Evolutionary conservation across 37 sponge, comb jelly and placozoan genomes (phyloP).

Genomic region (Beroe forskalii): DNA sequence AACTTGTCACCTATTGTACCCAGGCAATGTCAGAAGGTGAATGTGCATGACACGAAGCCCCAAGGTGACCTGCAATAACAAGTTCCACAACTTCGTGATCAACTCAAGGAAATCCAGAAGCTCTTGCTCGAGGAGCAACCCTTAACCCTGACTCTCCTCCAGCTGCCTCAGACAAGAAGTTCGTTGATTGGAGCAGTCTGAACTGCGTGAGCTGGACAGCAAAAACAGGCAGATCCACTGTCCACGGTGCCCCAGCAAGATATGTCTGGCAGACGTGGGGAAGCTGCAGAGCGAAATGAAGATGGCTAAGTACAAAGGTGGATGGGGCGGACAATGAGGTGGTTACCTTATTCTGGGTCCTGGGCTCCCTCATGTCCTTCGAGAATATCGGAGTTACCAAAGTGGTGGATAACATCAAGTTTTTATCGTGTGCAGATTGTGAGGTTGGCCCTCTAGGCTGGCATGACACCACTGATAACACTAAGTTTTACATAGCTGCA

Average conservation of each 20-base stretch:
- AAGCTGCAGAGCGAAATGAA: conserved; percentile 18
- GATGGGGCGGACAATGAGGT: conserved; percentile 72
- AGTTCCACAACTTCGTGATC: conserved; percentile 16
- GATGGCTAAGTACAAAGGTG: conserved; percentile 61
- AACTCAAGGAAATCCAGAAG: conserved; percentile 35
- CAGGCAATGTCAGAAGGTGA: too few species aligned
- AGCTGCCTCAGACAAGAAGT: not conserved
- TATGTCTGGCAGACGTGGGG: conserved; percentile 14
- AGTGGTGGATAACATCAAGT: conserved; percentile 75
- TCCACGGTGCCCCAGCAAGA: conserved; percentile 49
- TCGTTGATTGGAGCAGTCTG: not conserved
- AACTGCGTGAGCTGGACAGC: not conserved
- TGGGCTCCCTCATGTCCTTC: conserved; percentile 88
- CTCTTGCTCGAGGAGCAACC: conserved; percentile 14
- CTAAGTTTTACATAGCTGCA: conserved; percentile 80
- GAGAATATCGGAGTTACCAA: conserved; percentile 97
- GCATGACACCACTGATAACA: conserved; percentile 70
- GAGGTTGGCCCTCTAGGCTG: conserved; percentile 98
- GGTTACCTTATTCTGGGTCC: conserved; percentile 77
- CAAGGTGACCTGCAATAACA: too few species aligned
- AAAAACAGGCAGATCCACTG: conserved; percentile 21
- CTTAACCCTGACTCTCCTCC: not conserved
- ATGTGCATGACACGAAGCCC: too few species aligned
- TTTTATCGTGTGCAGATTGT: conserved; percentile 95
- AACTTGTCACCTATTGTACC: too few species aligned